Percentiles rank a stretch among this genome's conserved stretches.
phyloP scores from a whole-genome alignment of 2,113 vertebrate genomes.

The Oriolus oriolus region DNA sequence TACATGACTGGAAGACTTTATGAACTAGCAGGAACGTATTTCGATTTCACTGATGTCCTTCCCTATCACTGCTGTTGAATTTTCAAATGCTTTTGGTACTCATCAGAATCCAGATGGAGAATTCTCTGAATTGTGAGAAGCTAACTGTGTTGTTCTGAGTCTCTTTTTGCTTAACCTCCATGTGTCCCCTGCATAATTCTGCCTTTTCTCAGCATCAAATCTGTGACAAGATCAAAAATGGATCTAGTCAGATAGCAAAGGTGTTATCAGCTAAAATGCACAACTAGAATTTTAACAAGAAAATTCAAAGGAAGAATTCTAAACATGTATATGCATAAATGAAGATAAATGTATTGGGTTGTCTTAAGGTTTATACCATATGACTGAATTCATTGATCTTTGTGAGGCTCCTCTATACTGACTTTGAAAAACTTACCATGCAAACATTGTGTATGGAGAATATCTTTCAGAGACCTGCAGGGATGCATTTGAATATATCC shows the following conservation, averaged over 20 bases:
- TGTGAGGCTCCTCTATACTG: background rate
- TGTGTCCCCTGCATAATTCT: slow-evolving; percentile 17
- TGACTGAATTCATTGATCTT: background rate
- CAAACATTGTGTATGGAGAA: background rate
- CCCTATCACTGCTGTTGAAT: background rate
- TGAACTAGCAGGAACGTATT: background rate
- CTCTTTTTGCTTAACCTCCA: slow-evolving; percentile 24
- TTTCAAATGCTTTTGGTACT: background rate
- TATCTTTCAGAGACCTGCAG: background rate
- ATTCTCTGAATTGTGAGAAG: background rate
- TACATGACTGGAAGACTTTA: background rate
- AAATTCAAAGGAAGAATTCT: slow-evolving; percentile 32
- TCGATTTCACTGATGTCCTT: slow-evolving; percentile 6
- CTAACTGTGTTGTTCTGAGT: background rate
- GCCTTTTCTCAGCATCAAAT: background rate
- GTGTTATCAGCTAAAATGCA: background rate
- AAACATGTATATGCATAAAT: slow-evolving; percentile 15
- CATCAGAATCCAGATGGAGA: background rate
- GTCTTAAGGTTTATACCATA: background rate
- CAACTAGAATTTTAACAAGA: slow-evolving; percentile 45
- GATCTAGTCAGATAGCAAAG: slow-evolving; percentile 32
- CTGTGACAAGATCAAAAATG: slow-evolving; percentile 45
- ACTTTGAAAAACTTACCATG: background rate
- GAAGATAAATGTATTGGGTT: background rate
- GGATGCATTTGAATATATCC: background rate